A percentile compares a stretch with the other conserved stretches of the same genome.
phyloP scores from a whole-genome alignment of 2,113 vertebrate species.

The Chaetorhynchus papuensis region DNA sequence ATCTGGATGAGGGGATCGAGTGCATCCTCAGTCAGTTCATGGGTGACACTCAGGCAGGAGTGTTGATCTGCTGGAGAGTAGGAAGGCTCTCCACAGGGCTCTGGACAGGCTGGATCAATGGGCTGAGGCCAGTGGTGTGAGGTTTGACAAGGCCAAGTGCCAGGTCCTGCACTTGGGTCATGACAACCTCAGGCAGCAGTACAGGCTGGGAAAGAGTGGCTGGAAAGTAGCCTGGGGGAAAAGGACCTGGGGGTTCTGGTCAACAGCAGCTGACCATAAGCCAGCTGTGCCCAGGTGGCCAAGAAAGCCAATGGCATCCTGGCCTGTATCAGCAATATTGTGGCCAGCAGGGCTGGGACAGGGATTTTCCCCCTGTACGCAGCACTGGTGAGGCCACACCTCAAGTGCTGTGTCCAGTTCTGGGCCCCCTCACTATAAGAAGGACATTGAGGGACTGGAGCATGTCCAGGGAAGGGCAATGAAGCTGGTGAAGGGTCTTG shows the following conservation, averaged over 20 bases:
- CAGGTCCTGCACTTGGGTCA: neutral
- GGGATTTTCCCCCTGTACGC: accelerated
- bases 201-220: too few species aligned
- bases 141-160: neutral
- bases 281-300: neutral
- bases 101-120: neutral
- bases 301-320: neutral
- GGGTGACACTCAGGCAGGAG: neutral
- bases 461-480: accelerated
- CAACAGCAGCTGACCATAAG: accelerated
- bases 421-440: accelerated
- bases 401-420: accelerated
- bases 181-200: accelerated
- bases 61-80: neutral
- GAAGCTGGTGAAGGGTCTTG: neutral
- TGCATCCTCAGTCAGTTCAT: neutral
- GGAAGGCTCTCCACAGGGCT: neutral
- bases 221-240: accelerated
- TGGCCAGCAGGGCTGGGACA: neutral
- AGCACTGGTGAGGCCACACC: accelerated
- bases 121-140: neutral
- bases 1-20: neutral
- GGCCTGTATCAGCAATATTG: accelerated
- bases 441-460: neutral
- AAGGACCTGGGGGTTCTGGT: neutral